Evolutionary conservation across 2,888 invertebrate species (phyloP), one percentile per base, ranked within the genome.

Genomic region (Plebejus melissa): DNA sequence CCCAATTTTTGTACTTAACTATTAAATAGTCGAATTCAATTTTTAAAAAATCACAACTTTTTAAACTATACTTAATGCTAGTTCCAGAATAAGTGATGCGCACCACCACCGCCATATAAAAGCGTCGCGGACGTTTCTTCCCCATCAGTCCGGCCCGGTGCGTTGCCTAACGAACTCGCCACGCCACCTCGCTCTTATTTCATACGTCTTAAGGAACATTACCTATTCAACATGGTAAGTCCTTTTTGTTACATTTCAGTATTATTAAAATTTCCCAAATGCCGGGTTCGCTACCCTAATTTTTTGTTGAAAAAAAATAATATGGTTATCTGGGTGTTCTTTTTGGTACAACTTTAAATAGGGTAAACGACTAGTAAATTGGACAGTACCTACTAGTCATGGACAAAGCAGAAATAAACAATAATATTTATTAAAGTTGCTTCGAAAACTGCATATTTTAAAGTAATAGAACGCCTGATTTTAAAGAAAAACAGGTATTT

Each of bases 151-250:
- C 82, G 90, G 90, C 89, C 83, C 89, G 89, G 92, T 88, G 91
- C 86, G 92, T 91, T 91, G 90, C 91, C 87, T 92, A 81, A 83
- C 92, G 84, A 88, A 87, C 91, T 81, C 88, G 85, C 90, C 82
- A 86, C 85, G 88, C 89, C 83, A 86, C 82, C 74, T 69, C 71
- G 77, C 54, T 76, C 76, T 77, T 78, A 75, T 74, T 70, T n/a
- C 70, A 36, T 76, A 76, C 76, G 11, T 57, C 36, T 69, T 32
- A 69, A 65, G 9, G 72, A 70, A 75, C 46, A 57, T 76, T 60
- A 50, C 58, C 46, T 75, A 76, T 77, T 75, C 80, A 82, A 80
- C 36, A 85, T 86, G 86, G 86, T 86, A 77, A 85, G 86, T 82
- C 32, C 57, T 77, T 75, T 74, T 69, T 32, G 0, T n/a, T 9